phyloP scores from a whole-genome alignment of 2,888 invertebrate genomes.

The Operophtera brumata region DNA sequence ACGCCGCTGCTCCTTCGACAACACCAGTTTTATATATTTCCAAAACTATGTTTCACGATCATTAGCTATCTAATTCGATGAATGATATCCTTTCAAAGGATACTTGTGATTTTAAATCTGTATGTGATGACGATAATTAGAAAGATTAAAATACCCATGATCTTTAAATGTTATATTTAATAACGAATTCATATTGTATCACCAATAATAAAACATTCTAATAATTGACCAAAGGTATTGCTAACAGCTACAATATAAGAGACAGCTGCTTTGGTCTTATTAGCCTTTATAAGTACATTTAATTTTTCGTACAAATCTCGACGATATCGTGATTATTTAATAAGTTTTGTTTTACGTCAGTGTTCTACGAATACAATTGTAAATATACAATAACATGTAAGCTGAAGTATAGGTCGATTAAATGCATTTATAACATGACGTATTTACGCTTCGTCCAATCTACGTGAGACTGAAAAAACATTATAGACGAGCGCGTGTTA shows the following conservation, averaged over 20 bases:
- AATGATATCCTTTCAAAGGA: constrained; percentile 29
- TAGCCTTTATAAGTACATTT: constrained; percentile 69
- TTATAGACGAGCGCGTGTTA: constrained; percentile 38
- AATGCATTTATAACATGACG: constrained; percentile 49
- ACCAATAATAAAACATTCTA: constrained; percentile 70
- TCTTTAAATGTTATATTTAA: constrained; percentile 55
- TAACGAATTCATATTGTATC: constrained; percentile 64
- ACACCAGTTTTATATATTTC: constrained; percentile 21
- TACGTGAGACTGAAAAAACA: constrained; percentile 49
- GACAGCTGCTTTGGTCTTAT: constrained; percentile 74
- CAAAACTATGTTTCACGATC: constrained; percentile 28
- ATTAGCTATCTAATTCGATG: constrained; percentile 31
- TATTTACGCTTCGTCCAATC: constrained; percentile 50
- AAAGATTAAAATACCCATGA: constrained; percentile 61
- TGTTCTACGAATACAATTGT: constrained; percentile 48
- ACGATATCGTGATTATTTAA: constrained; percentile 49
- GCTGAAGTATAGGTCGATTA: constrained; percentile 59
- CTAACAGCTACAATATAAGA: constrained; percentile 70
- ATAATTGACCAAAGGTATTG: constrained; percentile 80
- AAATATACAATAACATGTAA: constrained; percentile 60
- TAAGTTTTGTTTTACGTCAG: constrained; percentile 47
- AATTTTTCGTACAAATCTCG: constrained; percentile 58
- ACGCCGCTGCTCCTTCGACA: constrained; percentile 8
- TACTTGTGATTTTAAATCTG: constrained; percentile 2
- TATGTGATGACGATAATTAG: constrained; percentile 29